These are phyloP conservation scores for Amniataba percoides DNA, from an alignment of 2,797 vertebrate genomes.

Conservation along the genomic window DNA sequence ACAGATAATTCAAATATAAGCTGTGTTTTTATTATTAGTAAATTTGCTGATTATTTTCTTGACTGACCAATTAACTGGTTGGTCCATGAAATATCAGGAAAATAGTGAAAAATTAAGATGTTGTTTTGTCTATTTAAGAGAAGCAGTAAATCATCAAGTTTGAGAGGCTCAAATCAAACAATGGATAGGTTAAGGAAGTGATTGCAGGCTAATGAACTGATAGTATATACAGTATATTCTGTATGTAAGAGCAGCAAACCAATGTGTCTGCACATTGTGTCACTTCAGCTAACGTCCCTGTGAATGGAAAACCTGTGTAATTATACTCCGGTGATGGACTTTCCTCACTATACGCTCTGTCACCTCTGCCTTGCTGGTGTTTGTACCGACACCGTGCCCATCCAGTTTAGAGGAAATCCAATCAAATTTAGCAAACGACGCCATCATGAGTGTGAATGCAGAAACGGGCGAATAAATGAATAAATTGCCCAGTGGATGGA, in stretches of 20 bases:
- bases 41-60: background rate
- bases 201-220: background rate
- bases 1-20: background rate
- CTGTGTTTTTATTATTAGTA: background rate
- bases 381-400: slow-evolving; percentile 22
- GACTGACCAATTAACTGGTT: background rate
- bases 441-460: slow-evolving; percentile 65
- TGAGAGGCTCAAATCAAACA: background rate
- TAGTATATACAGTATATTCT: background rate
- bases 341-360: slow-evolving; percentile 24
- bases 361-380: slow-evolving; percentile 30
- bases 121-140: background rate
- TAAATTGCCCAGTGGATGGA: slow-evolving; percentile 77
- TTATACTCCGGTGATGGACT: slow-evolving; percentile 25
- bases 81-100: background rate
- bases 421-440: slow-evolving; percentile 72
- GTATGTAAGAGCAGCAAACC: slow-evolving; percentile 6
- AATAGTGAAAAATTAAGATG: background rate
- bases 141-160: background rate
- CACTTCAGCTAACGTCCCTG: slow-evolving; percentile 8
- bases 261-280: slow-evolving; percentile 8
- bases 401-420: slow-evolving; percentile 62
- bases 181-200: background rate
- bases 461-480: slow-evolving; percentile 80
- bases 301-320: slow-evolving; percentile 24